These are phyloP conservation scores for Andrena fulva DNA, from an alignment of 2,888 invertebrate genomes.

Conservation along the genomic window DNA sequence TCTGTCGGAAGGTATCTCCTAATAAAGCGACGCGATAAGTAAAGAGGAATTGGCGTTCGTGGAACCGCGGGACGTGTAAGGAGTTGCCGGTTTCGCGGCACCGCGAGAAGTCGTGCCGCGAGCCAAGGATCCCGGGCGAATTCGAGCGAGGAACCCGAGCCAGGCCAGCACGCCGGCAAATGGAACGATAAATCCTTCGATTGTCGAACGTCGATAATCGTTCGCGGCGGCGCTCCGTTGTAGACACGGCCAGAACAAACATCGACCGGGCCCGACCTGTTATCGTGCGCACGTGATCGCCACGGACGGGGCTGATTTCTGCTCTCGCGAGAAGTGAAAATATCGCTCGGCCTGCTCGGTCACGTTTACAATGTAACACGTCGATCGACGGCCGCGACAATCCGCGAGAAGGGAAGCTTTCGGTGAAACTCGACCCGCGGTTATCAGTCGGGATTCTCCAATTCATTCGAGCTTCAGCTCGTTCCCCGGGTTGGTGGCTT, in stretches of 20 bases:
- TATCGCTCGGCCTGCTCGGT: constrained; percentile 55
- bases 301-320: constrained; percentile 53
- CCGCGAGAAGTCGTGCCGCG: constrained; percentile 55
- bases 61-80: constrained; percentile 60
- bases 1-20: constrained; percentile 54
- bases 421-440: constrained; percentile 22
- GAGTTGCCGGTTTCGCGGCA: constrained; percentile 59
- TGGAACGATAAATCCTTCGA: constrained; percentile 78
- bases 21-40: constrained; percentile 56
- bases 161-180: constrained; percentile 56
- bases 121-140: constrained; percentile 41
- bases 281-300: constrained; percentile 74
- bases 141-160: constrained; percentile 52
- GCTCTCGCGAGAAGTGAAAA: constrained; percentile 57
- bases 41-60: constrained; percentile 52
- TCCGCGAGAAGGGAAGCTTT: constrained; percentile 29
- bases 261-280: constrained; percentile 71
- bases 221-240: constrained; percentile 65
- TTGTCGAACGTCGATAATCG: constrained; percentile 78
- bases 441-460: background rate
- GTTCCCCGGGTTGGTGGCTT: constrained; percentile 47
- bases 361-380: constrained; percentile 65
- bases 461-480: background rate
- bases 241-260: constrained; percentile 74
- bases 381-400: constrained; percentile 51